A percentile compares a stretch with the other conserved stretches of the same genome.
phyloP scores from a whole-genome alignment of 2,797 vertebrate species.

The Alosa sapidissima region DNA sequence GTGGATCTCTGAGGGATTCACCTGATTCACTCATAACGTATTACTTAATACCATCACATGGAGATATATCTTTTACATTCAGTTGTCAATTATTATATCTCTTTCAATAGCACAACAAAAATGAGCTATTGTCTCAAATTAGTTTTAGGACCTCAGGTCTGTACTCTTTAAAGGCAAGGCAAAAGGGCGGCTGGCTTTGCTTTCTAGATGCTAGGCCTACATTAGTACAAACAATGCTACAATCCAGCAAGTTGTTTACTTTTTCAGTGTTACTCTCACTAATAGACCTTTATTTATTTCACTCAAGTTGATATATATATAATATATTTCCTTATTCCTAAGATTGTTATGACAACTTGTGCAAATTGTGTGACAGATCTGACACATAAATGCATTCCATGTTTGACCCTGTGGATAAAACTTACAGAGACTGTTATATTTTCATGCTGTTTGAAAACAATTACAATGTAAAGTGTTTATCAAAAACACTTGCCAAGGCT shows the following conservation, averaged over 20 bases:
- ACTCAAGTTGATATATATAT: background rate
- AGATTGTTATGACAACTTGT: background rate
- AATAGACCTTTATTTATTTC: background rate
- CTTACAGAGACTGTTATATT: background rate
- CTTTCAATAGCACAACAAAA: background rate
- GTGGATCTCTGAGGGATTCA: background rate
- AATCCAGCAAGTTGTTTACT: background rate
- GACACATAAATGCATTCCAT: background rate
- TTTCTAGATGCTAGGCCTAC: background rate
- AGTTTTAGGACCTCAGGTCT: background rate
- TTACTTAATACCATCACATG: background rate
- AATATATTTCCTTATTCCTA: background rate
- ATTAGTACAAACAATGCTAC: background rate
- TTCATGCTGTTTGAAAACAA: background rate
- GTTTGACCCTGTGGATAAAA: background rate
- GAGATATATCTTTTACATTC: background rate
- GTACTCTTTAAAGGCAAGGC: background rate
- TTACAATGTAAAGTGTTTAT: background rate
- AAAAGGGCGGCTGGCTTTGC: background rate
- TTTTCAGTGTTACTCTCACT: background rate
- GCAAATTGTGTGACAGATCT: background rate
- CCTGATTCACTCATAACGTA: background rate
- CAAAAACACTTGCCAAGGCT: slow-evolving; percentile 6
- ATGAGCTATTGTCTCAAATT: background rate
- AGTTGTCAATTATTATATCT: background rate